A percentile compares a stretch with the other conserved stretches of the same genome.
phyloP scores from a whole-genome alignment of 2,888 invertebrate genomes.

The Drosophila subquinaria region DNA sequence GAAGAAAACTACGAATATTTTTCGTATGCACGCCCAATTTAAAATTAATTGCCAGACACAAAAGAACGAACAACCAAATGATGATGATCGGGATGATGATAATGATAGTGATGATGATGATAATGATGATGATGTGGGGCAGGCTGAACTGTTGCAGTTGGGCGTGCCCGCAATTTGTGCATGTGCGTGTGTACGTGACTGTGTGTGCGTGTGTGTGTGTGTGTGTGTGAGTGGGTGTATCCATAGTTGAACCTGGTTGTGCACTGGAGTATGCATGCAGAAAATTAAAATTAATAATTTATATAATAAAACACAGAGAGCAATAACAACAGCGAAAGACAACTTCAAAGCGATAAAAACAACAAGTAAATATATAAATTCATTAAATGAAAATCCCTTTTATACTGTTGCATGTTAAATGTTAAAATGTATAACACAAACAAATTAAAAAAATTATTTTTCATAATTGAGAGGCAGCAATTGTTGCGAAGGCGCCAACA shows the following conservation, averaged over 20 bases:
- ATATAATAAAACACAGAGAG: constrained; percentile 71
- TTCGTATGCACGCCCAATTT: constrained; percentile 82
- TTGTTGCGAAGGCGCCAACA: constrained; percentile 54
- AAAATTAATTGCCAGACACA: constrained; percentile 85
- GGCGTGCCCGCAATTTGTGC: constrained; percentile 49
- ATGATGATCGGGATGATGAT: constrained; percentile 17
- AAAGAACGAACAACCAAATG: constrained; percentile 72
- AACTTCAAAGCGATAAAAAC: constrained; percentile 13
- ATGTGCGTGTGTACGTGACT: constrained; percentile 19
- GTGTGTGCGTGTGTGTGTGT: constrained; percentile 24
- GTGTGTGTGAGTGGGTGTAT: constrained; percentile 34
- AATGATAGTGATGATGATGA: constrained; percentile 16
- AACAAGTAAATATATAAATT: constrained; percentile 16
- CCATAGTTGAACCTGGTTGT: constrained; percentile 43
- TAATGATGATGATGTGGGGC: constrained; percentile 19
- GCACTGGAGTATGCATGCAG: constrained; percentile 82
- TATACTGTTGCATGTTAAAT: constrained; percentile 32
- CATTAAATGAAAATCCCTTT: constrained; percentile 59
- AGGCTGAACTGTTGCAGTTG: constrained; percentile 43
- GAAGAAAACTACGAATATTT: constrained; percentile 79
- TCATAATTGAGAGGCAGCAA: constrained; percentile 68
- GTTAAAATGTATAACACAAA: constrained; percentile 51
- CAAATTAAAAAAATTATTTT: constrained; percentile 60
- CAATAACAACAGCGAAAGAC: constrained; percentile 5
- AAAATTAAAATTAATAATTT: constrained; percentile 85